phyloP scores from a whole-genome alignment of 92 coral and sea anemone species.

The Pocillopora meandrina region DNA sequence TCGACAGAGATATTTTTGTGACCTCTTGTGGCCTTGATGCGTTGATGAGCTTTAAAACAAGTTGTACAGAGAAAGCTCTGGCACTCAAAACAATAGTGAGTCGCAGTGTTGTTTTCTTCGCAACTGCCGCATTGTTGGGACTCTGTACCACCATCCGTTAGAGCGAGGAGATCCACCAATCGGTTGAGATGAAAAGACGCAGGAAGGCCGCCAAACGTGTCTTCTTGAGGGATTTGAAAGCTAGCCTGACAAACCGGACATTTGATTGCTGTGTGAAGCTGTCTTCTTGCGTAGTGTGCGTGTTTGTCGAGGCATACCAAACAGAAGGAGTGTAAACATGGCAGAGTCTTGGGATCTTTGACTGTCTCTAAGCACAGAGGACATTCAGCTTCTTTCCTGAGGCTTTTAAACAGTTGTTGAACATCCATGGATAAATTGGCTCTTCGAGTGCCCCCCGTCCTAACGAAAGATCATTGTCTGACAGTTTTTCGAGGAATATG shows the following conservation, averaged over 20 bases:
- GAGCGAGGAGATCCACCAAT: conserved; percentile 5
- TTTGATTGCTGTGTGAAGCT: conserved; percentile 1
- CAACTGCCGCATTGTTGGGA: conserved; percentile 13
- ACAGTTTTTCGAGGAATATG: too few species aligned
- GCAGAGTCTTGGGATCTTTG: neutral
- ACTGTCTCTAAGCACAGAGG: conserved; percentile 24
- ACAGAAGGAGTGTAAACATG: conserved; percentile 4
- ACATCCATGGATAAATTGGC: conserved; percentile 1
- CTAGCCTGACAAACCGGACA: conserved; percentile 20
- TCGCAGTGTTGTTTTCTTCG: conserved; percentile 16
- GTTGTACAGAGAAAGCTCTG: neutral
- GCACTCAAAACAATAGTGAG: conserved; percentile 16
- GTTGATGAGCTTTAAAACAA: conserved; percentile 10
- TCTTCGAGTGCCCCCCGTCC: too few species aligned
- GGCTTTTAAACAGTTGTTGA: conserved; percentile 9
- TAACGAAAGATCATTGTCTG: too few species aligned
- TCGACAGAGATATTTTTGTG: conserved; percentile 5
- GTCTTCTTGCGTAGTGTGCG: neutral
- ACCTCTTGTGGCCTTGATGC: conserved; percentile 13
- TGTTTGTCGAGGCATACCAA: conserved; percentile 10
- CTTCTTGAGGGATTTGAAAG: conserved; percentile 4
- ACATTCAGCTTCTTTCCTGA: conserved; percentile 31
- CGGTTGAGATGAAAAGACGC: neutral
- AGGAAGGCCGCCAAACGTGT: conserved; percentile 1
- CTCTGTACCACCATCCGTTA: neutral